phyloP scores from a whole-genome alignment of 2,888 invertebrate species.

The Sclerodermus sp. region DNA sequence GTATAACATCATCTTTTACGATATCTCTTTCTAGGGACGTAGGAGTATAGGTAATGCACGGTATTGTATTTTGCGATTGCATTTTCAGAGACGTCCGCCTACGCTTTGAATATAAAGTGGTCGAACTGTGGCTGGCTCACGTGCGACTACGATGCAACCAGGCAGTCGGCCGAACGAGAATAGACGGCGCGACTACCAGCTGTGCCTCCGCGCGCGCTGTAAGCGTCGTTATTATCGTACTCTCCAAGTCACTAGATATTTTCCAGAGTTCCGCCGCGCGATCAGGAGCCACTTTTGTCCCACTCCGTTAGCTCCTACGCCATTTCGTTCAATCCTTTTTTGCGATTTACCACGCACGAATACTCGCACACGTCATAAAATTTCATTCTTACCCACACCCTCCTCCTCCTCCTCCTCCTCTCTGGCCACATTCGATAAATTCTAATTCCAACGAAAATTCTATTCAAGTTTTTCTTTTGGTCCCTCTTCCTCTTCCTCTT shows the following conservation, averaged over 20 bases:
- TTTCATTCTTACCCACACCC: too few species aligned
- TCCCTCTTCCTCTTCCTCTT: too few species aligned
- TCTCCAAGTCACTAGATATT: slow-evolving; percentile 27
- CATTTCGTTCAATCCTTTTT: too few species aligned
- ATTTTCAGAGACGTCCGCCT: slow-evolving; percentile 54
- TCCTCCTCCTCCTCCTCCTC: too few species aligned
- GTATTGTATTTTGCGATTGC: slow-evolving; percentile 57
- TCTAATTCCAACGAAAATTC: too few species aligned
- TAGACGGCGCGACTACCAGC: slow-evolving; percentile 28
- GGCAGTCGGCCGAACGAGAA: slow-evolving; percentile 19
- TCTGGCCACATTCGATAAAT: too few species aligned
- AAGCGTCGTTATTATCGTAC: slow-evolving; percentile 36
- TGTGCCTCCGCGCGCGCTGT: slow-evolving; percentile 25
- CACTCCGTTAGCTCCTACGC: background rate
- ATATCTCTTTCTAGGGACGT: slow-evolving; percentile 44
- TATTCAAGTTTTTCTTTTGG: too few species aligned
- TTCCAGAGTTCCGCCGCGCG: slow-evolving; percentile 21
- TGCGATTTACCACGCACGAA: too few species aligned
- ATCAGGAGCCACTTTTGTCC: slow-evolving; percentile 30
- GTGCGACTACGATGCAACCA: slow-evolving; percentile 21
- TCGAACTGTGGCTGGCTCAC: slow-evolving; percentile 25
- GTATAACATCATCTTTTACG: slow-evolving; percentile 55
- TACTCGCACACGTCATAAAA: too few species aligned
- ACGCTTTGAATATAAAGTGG: slow-evolving; percentile 55
- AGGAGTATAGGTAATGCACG: slow-evolving; percentile 49